phyloP scores from a whole-genome alignment of 1,140 invertebrate species.

The Bombyx mandarina region DNA sequence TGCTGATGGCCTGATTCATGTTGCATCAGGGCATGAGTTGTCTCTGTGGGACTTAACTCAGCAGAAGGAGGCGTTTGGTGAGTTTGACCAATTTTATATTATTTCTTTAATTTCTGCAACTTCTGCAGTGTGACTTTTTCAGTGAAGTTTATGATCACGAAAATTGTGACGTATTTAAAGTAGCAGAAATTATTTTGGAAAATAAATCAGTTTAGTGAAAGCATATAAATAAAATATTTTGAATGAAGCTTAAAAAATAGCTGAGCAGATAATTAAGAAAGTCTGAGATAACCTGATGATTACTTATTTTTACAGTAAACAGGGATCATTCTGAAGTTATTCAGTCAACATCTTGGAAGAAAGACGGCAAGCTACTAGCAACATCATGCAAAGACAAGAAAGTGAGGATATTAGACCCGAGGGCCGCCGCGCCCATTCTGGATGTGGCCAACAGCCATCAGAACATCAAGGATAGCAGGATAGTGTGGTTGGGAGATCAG shows the following conservation, averaged over 20 bases:
- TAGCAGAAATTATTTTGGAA: too few relatives aligned
- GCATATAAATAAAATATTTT: too few relatives aligned
- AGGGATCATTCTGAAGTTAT: conserved; percentile 87
- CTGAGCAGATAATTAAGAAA: too few relatives aligned
- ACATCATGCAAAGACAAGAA: conserved; percentile 87
- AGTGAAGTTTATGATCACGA: too few relatives aligned
- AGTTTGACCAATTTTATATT: conserved; percentile 25
- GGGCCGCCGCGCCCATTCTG: conserved; percentile 74
- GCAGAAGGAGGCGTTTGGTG: conserved; percentile 86
- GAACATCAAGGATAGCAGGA: conserved; percentile 90
- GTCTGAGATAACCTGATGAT: too few relatives aligned
- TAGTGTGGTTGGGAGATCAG: conserved; percentile 89
- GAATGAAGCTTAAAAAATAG: too few relatives aligned
- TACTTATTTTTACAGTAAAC: conserved; percentile 70
- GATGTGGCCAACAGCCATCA: conserved; percentile 83
- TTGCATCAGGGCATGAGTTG: conserved; percentile 84
- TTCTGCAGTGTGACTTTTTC: too few relatives aligned
- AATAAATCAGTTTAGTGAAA: too few relatives aligned
- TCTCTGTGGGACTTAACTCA: conserved; percentile 90
- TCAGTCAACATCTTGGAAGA: conserved; percentile 87
- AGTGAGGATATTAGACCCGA: conserved; percentile 85
- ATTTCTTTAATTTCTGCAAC: too few relatives aligned
- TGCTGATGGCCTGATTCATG: conserved; percentile 87
- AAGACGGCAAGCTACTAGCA: conserved; percentile 82
- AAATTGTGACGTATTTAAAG: too few relatives aligned